Percentiles rank a stretch among this genome's conserved stretches.
Conservation (phyloP, 2,113 vertebrate genomes). For the Mormoops blainvillei region DNA sequence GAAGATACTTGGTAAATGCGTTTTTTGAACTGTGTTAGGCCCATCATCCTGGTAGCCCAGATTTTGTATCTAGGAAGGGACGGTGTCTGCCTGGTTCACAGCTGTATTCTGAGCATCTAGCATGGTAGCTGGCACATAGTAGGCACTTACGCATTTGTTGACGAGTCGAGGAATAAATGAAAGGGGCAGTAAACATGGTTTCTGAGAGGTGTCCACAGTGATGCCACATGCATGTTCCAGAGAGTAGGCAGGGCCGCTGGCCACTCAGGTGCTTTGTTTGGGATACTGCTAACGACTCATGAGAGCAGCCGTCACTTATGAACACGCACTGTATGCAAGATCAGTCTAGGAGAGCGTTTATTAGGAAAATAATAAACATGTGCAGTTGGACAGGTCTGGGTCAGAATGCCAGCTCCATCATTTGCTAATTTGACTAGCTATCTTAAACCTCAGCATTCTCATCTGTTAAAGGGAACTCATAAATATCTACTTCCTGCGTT, state of each 20-base stretch:
- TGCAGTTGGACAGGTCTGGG: not conserved
- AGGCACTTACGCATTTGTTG: not conserved
- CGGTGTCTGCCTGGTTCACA: not conserved
- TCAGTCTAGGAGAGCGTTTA: not conserved
- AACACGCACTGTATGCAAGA: not conserved
- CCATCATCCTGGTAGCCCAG: not conserved
- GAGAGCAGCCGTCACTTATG: not conserved
- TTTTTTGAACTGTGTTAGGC: not conserved
- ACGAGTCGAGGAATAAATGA: not conserved
- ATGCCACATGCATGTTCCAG: rapidly evolving
- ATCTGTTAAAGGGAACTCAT: not conserved
- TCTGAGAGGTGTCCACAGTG: not conserved
- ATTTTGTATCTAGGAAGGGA: not conserved
- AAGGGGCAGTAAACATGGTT: not conserved
- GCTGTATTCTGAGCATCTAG: not conserved
- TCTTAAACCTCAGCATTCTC: not conserved
- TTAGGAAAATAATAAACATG: not conserved
- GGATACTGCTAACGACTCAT: not conserved
- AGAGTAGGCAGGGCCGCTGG: not conserved
- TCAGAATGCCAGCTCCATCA: not conserved
- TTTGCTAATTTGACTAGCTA: not conserved
- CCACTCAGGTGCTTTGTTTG: not conserved
- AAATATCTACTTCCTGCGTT: not conserved
- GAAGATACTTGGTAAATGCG: not conserved
- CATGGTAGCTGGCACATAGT: not conserved